Evolutionary conservation across 2,888 invertebrate genomes (phyloP), one percentile per base, ranked within the genome.

Genomic region (Ophion ventricosus): DNA sequence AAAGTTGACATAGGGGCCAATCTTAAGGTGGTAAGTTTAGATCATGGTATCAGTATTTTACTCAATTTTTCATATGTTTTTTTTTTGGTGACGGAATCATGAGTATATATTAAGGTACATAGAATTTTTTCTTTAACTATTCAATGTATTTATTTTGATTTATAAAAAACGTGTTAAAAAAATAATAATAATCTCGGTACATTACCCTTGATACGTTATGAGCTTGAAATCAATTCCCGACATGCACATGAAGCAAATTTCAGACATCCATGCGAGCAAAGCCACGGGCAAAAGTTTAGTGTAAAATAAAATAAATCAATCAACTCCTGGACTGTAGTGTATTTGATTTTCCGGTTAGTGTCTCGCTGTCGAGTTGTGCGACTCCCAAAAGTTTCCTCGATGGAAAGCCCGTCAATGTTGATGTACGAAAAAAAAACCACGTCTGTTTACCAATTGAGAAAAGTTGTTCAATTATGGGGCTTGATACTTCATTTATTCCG

Each of bases 401-500:
- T 17, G 14, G 17, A 49, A 49, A 49, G 49, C 49, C 49, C 17
- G 14, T 49, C 49, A 49, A 49, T 17, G 4, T 49, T 49, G 17
- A 49, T 14, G 1, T 17, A 17, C 17, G 17, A 49, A 49, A 49
- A 3, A 17, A 49, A 49, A 49, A 3, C 49, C 23, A 25, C 49
- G n/a, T 25, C 17, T 3, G 0, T 49, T 67, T n/a, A 25, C 17
- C 35, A 25, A 67, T 49, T 25, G 49, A 2, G 25, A 35, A 56
- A 54, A 29, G 70, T 26, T 20, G 56, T 73, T 17, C 59, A 64
- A 59, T 57, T n/a, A 67, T 25, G 57, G 66, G 64, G 74, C 23
- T 67, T 57, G 29, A 73, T 80, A 49, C 20, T 40, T 29, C 35
- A 66, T 73, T 66, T 56, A 64, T 79, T 20, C 72, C 23, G 56